Base-by-base conservation (phyloP, 2,888 invertebrate genomes). In the Andricus quercusramuli region DNA sequence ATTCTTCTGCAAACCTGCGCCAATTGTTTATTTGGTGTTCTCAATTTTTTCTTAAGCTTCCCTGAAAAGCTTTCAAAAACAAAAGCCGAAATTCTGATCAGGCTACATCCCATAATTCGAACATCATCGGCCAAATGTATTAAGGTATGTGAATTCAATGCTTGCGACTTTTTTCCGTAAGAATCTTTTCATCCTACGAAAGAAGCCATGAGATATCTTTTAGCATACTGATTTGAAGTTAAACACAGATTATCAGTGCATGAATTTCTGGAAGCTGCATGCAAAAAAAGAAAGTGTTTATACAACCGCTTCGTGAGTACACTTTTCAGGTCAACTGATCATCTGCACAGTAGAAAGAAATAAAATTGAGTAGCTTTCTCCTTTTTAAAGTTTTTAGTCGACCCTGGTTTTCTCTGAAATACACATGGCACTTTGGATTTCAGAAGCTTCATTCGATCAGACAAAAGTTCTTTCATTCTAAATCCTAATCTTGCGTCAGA, bases 191-290 rank as follows among this genome's bases (percentile, higher is more conserved):
- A 4, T n/a, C 66, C 20, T 66, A n/a, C 37, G 20, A 66, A 66
- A 25, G 37, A 66, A 37, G 32, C 56, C 5, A 3, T 22, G 3
- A 70, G 20, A 29, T 70, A 25, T 29, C 17, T 4, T 47, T 70
- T 51, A 17, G 47, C 13, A n/a, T 70, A 29, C 9, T n/a, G 2
- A 70, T 70, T 70, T 5, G 1, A 29, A 20, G 0, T 22, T 47
- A 51, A 37, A 59, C 59, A 67, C 22, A 70, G 22, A 79, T 37
- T 37, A 37, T 37, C 37, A 37, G 37, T 8, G 9, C 37, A 37
- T 37, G 8, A 37, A 8, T 8, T 32, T 65, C 79, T 79, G 37
- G 77, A 79, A 77, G 79, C 47, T 6, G 13, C 62, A 25, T 66
- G 66, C 6, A 79, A 76, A 8, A 78, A 59, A 22, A 67, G 51